phyloP scores from a whole-genome alignment of 2,888 invertebrate genomes.

The Rotaria macrura region DNA sequence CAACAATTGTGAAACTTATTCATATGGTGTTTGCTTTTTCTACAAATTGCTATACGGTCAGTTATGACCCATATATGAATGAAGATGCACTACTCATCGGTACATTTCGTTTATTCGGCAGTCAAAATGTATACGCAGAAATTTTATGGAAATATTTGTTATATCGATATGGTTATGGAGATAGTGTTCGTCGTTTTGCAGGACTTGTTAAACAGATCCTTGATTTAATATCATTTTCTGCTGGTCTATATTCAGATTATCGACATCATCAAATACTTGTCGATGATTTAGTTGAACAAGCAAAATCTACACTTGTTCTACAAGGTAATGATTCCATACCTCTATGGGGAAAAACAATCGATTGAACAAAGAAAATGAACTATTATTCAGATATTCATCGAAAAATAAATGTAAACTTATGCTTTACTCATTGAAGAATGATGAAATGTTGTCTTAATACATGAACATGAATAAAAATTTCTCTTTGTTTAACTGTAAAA shows the following conservation, averaged over 20 bases:
- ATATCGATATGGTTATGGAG: background rate
- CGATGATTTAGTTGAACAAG: background rate
- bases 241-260: background rate
- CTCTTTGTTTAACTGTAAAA: no score
- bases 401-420: no score
- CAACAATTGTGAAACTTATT: background rate
- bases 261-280: background rate
- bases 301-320: background rate
- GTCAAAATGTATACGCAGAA: background rate
- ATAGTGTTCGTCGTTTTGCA: background rate
- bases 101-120: background rate
- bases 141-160: background rate
- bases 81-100: background rate
- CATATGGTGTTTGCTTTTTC: background rate
- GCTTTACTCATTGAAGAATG: no score
- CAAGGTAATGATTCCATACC: background rate
- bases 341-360: background rate
- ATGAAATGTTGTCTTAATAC: no score
- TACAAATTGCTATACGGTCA: background rate
- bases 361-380: no score
- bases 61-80: background rate
- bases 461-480: no score
- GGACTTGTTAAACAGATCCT: background rate
- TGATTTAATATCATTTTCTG: background rate
- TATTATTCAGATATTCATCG: no score